Conservation (phyloP, 2,113 vertebrate species). For the Microtus oregoni region DNA sequence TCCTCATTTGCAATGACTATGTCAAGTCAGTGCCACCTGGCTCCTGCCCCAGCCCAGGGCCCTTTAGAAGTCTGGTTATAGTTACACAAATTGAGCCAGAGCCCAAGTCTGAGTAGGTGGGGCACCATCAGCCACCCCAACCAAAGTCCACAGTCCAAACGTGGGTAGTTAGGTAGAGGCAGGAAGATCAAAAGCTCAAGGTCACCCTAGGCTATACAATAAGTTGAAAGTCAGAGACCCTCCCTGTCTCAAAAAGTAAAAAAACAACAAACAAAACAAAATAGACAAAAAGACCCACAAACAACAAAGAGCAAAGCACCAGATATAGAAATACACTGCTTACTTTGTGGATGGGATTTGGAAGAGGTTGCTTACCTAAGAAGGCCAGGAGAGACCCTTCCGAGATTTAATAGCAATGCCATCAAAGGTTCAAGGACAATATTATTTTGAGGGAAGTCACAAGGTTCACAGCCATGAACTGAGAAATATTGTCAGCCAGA, state of each 20-base stretch:
- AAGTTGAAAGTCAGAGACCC: not conserved
- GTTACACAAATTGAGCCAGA: not conserved
- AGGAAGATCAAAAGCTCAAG: not conserved
- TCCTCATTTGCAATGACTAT: accelerated
- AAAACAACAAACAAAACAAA: not conserved
- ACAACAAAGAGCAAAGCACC: not conserved
- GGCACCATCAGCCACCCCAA: not conserved
- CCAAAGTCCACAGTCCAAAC: not conserved
- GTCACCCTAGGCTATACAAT: too few relatives aligned
- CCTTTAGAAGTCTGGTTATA: not conserved
- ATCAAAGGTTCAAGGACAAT: not conserved
- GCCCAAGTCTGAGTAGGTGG: not conserved
- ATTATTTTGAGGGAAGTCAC: not conserved
- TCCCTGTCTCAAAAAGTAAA: not conserved
- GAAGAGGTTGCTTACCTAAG: conserved; percentile 19
- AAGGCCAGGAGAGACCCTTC: not conserved
- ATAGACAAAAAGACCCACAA: too few relatives aligned
- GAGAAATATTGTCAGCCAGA: not conserved
- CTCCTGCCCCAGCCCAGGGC: not conserved
- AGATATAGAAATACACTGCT: not conserved
- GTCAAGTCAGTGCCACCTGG: too few relatives aligned
- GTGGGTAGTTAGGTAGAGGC: not conserved
- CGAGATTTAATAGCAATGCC: not conserved
- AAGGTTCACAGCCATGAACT: not conserved
- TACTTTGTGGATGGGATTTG: not conserved